Conservation (phyloP, 2,888 invertebrate species). For the Tinea trinotella region DNA sequence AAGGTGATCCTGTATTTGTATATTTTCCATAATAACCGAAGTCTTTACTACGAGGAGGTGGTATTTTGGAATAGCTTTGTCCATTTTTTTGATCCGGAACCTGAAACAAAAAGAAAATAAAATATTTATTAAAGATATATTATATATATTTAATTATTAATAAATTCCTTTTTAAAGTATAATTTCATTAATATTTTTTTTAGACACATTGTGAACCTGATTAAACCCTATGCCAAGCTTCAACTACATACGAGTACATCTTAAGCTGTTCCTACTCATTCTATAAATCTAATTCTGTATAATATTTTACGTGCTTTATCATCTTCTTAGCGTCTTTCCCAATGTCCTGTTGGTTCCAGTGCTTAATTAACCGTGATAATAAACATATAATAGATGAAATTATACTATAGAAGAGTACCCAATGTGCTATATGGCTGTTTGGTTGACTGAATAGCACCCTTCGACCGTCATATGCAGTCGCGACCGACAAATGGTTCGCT, state of each 20-base stretch:
- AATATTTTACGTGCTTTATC: too few relatives aligned
- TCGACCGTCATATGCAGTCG: constrained; percentile 15
- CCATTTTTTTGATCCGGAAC: constrained; percentile 62
- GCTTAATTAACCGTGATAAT: too few relatives aligned
- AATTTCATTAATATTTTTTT: too few relatives aligned
- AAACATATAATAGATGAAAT: not conserved
- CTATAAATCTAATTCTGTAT: too few relatives aligned
- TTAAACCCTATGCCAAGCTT: too few relatives aligned
- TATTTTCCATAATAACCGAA: constrained; percentile 1
- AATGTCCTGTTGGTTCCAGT: too few relatives aligned
- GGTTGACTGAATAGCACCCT: not conserved
- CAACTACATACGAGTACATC: too few relatives aligned
- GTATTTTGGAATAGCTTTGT: constrained; percentile 28
- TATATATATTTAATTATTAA: too few relatives aligned
- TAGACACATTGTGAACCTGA: too few relatives aligned
- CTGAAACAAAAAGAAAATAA: constrained; percentile 35
- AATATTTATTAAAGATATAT: not conserved
- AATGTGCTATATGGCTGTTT: not conserved
- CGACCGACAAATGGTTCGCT: constrained; percentile 6
- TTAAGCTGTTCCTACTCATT: too few relatives aligned
- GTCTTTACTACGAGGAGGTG: constrained; percentile 1
- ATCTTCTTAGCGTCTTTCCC: too few relatives aligned
- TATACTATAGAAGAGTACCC: not conserved
- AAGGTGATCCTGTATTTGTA: constrained; percentile 26
- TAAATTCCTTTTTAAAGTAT: too few relatives aligned